Evolutionary conservation across 2,797 vertebrate genomes (phyloP).

Genomic region (Artibeus lituratus): DNA sequence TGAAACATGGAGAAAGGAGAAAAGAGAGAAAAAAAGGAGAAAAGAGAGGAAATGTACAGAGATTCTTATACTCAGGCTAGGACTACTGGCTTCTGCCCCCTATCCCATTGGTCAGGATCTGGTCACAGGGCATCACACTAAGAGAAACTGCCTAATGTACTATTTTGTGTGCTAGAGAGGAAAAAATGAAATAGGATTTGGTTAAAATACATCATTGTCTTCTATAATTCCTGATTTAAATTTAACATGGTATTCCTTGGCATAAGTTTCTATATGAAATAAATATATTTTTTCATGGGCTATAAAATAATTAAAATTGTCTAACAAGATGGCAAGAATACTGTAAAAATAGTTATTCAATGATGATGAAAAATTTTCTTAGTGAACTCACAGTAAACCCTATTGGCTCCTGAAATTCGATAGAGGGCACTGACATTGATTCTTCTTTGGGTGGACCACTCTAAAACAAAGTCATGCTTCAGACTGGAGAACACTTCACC

Average conservation of each 20-base stretch:
- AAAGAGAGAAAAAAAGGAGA: neutral
- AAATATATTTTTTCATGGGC: neutral
- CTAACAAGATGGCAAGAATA: neutral
- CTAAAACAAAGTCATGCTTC: neutral
- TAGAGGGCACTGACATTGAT: no score
- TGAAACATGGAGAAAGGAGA: neutral
- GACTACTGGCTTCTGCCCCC: neutral
- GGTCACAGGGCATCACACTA: neutral
- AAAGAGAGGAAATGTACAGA: no score
- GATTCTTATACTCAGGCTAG: no score
- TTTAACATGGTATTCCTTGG: neutral
- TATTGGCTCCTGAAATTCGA: neutral
- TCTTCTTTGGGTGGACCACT: neutral
- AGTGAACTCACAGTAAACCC: neutral
- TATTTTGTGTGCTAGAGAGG: neutral
- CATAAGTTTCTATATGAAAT: neutral
- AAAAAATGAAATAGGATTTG: neutral
- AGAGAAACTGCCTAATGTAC: neutral
- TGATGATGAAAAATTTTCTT: neutral
- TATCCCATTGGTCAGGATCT: no score
- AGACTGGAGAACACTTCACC: neutral
- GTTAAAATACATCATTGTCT: neutral
- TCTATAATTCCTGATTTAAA: neutral
- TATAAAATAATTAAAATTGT: neutral
- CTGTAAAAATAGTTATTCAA: neutral